Evolutionary conservation across 2,888 invertebrate genomes (phyloP).

Genomic region (Chrysolina haemoptera): DNA sequence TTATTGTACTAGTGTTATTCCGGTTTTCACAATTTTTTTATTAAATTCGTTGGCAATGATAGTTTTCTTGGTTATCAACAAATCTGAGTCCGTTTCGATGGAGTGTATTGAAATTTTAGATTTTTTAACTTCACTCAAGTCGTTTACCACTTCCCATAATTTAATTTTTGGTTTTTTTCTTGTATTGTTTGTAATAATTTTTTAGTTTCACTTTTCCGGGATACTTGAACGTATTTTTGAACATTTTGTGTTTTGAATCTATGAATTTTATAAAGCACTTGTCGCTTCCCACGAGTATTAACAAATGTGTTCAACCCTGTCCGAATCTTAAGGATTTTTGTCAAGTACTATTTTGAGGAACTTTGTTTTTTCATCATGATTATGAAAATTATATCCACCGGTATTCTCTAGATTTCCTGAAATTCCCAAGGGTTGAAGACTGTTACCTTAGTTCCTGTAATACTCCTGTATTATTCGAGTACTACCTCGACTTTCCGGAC

Average conservation of each 20-base stretch:
- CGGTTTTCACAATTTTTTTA: conserved; percentile 2
- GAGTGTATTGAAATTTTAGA: not conserved
- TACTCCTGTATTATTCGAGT: too few relatives aligned
- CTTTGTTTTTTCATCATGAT: too few relatives aligned
- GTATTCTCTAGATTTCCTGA: too few relatives aligned
- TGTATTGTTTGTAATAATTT: conserved; percentile 3
- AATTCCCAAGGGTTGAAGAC: too few relatives aligned
- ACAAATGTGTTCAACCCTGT: too few relatives aligned
- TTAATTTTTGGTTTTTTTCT: not conserved
- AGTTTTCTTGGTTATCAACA: conserved; percentile 6
- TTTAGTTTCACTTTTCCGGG: too few relatives aligned
- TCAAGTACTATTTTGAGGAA: too few relatives aligned
- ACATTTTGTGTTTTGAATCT: not conserved
- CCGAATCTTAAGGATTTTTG: too few relatives aligned
- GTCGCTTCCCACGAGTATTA: too few relatives aligned
- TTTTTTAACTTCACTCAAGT: not conserved
- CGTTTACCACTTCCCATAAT: not conserved
- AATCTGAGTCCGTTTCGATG: not conserved
- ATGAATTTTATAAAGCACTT: conserved; percentile 4
- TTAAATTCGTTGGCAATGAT: conserved; percentile 13
- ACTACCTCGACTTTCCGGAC: too few relatives aligned
- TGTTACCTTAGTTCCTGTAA: too few relatives aligned
- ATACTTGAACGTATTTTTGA: not conserved
- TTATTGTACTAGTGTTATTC: conserved; percentile 21
- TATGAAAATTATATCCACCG: too few relatives aligned